Evolutionary conservation across 2,797 vertebrate genomes (phyloP).

Genomic region (Enteromius paludinosus): DNA sequence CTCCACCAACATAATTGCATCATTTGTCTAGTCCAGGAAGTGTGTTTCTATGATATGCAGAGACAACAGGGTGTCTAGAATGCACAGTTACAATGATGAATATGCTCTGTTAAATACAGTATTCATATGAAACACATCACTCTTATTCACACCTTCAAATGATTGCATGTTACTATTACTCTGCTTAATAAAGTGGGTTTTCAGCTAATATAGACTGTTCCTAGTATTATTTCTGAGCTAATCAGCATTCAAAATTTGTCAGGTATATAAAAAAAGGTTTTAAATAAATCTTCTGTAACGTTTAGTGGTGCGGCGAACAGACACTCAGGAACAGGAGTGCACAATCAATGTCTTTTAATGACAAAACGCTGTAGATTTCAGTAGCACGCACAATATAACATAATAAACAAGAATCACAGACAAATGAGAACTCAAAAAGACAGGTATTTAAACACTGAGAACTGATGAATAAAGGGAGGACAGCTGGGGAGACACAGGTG

Average conservation of each 20-base stretch:
- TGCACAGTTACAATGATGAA: not conserved
- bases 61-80: conserved; percentile 10
- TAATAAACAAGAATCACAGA: too few relatives aligned
- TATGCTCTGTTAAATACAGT: not conserved
- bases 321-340: too few relatives aligned
- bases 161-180: not conserved
- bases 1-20: conserved; percentile 29
- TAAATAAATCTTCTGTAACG: too few relatives aligned
- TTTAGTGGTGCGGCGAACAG: too few relatives aligned
- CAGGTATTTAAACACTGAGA: too few relatives aligned
- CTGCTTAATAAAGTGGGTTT: not conserved
- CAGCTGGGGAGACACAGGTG: too few relatives aligned
- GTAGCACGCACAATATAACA: too few relatives aligned
- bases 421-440: too few relatives aligned
- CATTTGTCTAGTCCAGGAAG: conserved; percentile 1
- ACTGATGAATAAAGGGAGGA: too few relatives aligned
- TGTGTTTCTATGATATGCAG: not conserved
- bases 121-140: not conserved
- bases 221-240: not conserved
- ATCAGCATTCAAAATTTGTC: not conserved
- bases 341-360: too few relatives aligned
- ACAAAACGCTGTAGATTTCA: too few relatives aligned
- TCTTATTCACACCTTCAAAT: not conserved
- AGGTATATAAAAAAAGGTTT: not conserved
- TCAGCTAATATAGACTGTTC: too few relatives aligned